Evolutionary conservation across 2,113 vertebrate genomes (phyloP), one percentile per base, ranked within the genome.

Genomic region (Plotosus lineatus): DNA sequence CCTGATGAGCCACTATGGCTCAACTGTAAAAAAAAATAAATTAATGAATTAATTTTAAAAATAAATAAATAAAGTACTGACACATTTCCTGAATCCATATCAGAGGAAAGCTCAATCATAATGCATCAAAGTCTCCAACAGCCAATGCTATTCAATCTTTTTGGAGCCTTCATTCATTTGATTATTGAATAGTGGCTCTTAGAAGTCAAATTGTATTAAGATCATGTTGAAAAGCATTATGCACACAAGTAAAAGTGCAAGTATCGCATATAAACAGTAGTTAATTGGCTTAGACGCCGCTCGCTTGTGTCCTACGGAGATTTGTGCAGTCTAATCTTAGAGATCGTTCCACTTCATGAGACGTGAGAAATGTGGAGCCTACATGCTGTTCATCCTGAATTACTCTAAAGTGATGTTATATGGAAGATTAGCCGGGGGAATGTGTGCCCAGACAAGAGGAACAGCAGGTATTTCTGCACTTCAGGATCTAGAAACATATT

Each of bases 331-430:
- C 42, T 65, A 75, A 61, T 51, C 33, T 7, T 65, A 17, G 44
- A 63, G 31, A 36, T 66, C 48, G 75, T 81, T 42, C 63, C 79
- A 81, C 71, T 81, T 81, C 69, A 53, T 50, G 58, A 81, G 23
- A 75, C 3, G 36, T 65, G 40, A 53, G 58, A 81, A 63, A 53
- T 63, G 60, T 65, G 72, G 28, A 63, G 69, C 40, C 46, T 65
- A 50, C 76, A 78, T 1, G 60, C 76, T 78, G 76, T 65, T 58
- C 76, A 53, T 75, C 23, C 71, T 51, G 46, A 81, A 75, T 75
- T 21, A 50, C 79, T 53, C 58, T 46, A 66, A 66, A 65, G 58
- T 44, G 33, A 65, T 51, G 71, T 74, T 51, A 73, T 48, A 68
- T 51, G 31, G 61, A 61, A 71, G 71, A 63, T 81, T 81, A 81